These are phyloP conservation scores for Agapornis canus DNA, from an alignment of 2,797 vertebrate genomes.

Conservation along the genomic window DNA sequence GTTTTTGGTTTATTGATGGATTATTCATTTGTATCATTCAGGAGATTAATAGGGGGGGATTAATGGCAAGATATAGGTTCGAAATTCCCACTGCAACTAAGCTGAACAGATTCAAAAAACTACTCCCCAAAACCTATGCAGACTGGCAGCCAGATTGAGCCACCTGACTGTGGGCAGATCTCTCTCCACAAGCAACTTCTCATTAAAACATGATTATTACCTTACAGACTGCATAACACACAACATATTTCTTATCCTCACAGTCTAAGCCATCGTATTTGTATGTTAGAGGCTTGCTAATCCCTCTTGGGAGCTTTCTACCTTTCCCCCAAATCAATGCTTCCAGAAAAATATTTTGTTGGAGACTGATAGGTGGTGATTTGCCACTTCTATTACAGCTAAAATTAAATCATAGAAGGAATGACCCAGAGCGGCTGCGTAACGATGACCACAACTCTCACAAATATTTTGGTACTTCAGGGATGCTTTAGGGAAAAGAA, in stretches of 20 bases:
- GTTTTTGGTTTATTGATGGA: background rate
- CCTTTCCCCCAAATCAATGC: background rate
- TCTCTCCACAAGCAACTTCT: background rate
- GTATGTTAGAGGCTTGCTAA: background rate
- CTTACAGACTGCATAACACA: background rate
- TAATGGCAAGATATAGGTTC: background rate
- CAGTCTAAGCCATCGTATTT: background rate
- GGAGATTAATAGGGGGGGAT: background rate
- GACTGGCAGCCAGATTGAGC: background rate
- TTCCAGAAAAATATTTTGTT: background rate
- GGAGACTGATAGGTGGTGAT: background rate
- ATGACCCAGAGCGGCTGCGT: background rate
- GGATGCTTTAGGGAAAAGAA: background rate
- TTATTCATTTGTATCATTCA: background rate
- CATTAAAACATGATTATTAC: background rate
- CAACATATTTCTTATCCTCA: background rate
- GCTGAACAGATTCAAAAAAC: background rate
- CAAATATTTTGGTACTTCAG: background rate
- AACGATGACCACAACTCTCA: background rate
- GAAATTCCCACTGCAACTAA: background rate
- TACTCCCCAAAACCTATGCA: background rate
- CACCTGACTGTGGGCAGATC: background rate
- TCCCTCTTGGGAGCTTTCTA: background rate
- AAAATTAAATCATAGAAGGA: background rate
- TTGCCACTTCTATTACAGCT: background rate